A percentile compares a stretch with the other conserved stretches of the same genome.
phyloP scores from a whole-genome alignment of 1,140 invertebrate genomes.

The Drosophila busckii region DNA sequence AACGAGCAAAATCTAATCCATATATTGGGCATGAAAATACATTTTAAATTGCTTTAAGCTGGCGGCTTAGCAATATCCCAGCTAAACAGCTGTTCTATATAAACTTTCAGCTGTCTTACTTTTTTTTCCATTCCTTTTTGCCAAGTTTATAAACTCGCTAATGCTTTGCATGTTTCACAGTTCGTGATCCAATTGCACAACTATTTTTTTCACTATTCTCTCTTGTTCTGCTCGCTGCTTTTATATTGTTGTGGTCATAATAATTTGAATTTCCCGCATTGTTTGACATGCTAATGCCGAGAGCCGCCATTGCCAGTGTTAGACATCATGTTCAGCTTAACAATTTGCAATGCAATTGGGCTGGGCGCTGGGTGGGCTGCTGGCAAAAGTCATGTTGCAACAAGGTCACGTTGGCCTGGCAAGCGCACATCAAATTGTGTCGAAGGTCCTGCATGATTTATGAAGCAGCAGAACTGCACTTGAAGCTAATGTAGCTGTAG shows the following conservation, averaged over 20 bases:
- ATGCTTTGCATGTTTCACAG: conserved; percentile 18
- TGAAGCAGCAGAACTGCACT: conserved; percentile 11
- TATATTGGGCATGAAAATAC: no score
- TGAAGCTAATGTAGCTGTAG: no score
- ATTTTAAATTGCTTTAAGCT: no score
- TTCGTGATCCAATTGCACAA: conserved; percentile 51
- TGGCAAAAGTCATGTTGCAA: conserved; percentile 19
- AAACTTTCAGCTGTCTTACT: background rate
- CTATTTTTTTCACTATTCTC: conserved; percentile 11
- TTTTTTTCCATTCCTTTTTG: background rate
- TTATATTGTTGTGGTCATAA: conserved; percentile 33
- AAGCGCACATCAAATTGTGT: conserved; percentile 26
- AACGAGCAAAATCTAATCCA: background rate
- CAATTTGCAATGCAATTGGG: conserved; percentile 13
- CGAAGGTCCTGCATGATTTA: conserved; percentile 36
- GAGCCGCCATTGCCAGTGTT: background rate
- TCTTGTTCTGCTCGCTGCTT: background rate
- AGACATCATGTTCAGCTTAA: conserved; percentile 44
- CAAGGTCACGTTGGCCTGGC: conserved; percentile 33
- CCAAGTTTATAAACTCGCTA: conserved; percentile 1
- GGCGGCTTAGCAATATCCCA: no score
- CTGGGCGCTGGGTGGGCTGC: conserved; percentile 6
- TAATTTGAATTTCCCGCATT: conserved; percentile 51
- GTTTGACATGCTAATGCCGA: conserved; percentile 57
- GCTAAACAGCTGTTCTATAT: no score